Conservation (phyloP, 2,888 invertebrate species). For the Acrobasis suavella region DNA sequence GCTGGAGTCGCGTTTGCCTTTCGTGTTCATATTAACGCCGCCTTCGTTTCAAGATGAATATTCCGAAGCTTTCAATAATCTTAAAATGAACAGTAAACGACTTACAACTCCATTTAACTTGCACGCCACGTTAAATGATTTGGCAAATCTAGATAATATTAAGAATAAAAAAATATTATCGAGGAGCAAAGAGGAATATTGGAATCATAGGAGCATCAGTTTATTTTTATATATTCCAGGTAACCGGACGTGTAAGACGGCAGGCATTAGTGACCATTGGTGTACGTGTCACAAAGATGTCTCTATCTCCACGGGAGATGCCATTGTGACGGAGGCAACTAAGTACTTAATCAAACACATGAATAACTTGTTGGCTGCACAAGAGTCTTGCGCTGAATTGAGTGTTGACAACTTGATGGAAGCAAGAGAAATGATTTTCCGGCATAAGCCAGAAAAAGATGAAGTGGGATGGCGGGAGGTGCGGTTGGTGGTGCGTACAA, state of each 20-base stretch:
- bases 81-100: constrained; percentile 85
- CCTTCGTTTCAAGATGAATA: constrained; percentile 85
- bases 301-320: constrained; percentile 69
- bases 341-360: background rate
- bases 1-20: constrained; percentile 93
- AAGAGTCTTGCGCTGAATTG: background rate
- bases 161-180: constrained; percentile 62
- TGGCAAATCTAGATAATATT: constrained; percentile 79
- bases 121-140: constrained; percentile 88
- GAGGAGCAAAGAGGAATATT: constrained; percentile 55
- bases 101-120: constrained; percentile 92
- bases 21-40: constrained; percentile 88
- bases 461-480: background rate
- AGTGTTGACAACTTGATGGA: background rate
- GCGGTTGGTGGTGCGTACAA: background rate
- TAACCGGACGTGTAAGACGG: constrained; percentile 88
- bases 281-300: constrained; percentile 91
- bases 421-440: background rate
- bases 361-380: background rate
- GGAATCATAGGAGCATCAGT: constrained; percentile 85
- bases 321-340: background rate
- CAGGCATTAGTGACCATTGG: constrained; percentile 91
- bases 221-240: constrained; percentile 88
- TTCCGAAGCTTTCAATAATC: constrained; percentile 83
- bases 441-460: background rate